Base-by-base conservation (phyloP, 2,888 invertebrate species). In the Leptinotarsa juncta region DNA sequence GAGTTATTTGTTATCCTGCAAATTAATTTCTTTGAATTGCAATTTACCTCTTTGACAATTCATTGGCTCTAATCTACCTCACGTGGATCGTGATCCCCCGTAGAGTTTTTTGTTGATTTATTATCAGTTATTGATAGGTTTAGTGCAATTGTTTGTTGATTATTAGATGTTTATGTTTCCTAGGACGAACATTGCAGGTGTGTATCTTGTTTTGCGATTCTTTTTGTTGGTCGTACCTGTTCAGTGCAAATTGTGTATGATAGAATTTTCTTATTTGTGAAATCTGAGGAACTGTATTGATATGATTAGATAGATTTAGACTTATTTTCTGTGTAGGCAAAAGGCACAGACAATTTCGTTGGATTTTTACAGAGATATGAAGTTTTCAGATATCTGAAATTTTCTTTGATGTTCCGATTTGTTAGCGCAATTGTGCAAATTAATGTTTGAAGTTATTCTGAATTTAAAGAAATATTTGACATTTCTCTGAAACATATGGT, bases 111-210 rank as follows among this genome's bases (percentile, higher is more conserved):
- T 72, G 66, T 55, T 72, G 66, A 57, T 51, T 60, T 67, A 55
- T 67, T 72, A 65, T 66, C 23, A 7, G 57, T 71, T 67, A 66
- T 62, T 62, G 57, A 62, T 68, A 68, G 68, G 62, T 57, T 76
- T 74, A 74, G 73, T 76, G 76, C 73, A 76, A 74, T 76, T 73
- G 68, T 68, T 75, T 75, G 70, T 72, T 75, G 65, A 65, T 75
- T 70, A 72, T 68, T 72, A 65, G 48, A 65, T 73, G 49, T 71
- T 70, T 50, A 72, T 51, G 26, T 50, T 67, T 65, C 57, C 67
- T 7, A n/a, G 53, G 32, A 70, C 42, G 69, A 70, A 70, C 70
- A 26, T 75, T 66, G 32, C 55, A 20, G 57, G 23, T 42, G 69
- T 53, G 67, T 70, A 20, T 53, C 51, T 71, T 71, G 67, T 67